phyloP scores from a whole-genome alignment of 2,113 vertebrate genomes.

The Indicator maculatus region DNA sequence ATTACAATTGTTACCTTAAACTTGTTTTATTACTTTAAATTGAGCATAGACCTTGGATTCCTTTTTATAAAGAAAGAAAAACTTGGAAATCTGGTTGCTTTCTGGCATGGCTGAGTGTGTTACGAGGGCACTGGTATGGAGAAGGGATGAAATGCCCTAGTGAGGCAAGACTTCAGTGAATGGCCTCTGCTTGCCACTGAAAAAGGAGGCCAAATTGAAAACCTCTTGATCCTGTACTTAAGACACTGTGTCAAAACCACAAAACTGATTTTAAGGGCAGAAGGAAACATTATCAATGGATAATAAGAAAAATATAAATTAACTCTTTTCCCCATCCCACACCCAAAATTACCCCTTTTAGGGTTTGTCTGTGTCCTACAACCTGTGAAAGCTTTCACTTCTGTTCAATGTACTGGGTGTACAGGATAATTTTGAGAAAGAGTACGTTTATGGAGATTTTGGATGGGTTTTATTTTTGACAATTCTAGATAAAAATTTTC shows the following conservation, averaged over 20 bases:
- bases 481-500: neutral
- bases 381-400: neutral
- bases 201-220: neutral
- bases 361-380: neutral
- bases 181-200: neutral
- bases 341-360: neutral
- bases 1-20: neutral
- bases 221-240: neutral
- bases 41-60: accelerated
- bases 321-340: neutral
- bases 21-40: neutral
- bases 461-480: neutral
- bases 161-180: neutral
- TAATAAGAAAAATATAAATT: neutral
- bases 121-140: too few relatives aligned
- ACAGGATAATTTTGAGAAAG: neutral
- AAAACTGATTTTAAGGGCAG: neutral
- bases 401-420: neutral
- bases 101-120: accelerated
- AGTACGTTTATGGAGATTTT: neutral
- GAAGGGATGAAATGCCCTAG: accelerated
- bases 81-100: neutral
- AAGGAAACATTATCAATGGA: neutral
- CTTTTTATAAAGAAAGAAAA: neutral
- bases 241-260: neutral